Evolutionary conservation across 2,797 vertebrate species (phyloP).

Genomic region (Discoglossus pictus): DNA sequence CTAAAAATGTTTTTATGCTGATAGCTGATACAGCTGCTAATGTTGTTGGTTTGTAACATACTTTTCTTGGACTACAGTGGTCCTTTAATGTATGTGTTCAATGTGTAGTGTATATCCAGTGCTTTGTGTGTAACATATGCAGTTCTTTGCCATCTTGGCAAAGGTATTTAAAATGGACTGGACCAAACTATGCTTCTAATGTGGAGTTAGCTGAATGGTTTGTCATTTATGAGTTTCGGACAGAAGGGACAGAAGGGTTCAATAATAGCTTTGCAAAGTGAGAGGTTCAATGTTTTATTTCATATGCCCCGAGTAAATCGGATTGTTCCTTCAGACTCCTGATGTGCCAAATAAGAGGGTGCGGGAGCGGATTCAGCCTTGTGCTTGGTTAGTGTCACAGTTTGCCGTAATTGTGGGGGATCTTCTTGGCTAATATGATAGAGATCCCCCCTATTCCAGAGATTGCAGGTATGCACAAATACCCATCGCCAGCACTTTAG

Average conservation of each 20-base stretch:
- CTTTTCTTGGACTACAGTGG: too few species aligned
- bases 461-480: conserved; percentile 8
- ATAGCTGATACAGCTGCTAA: too few species aligned
- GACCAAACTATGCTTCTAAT: background rate
- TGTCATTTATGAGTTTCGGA: background rate
- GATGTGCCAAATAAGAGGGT: conserved; percentile 21
- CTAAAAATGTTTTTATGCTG: too few species aligned
- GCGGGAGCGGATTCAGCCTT: background rate
- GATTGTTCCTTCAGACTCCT: background rate
- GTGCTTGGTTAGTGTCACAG: conserved; percentile 10
- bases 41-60: too few species aligned
- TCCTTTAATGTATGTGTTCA: too few species aligned
- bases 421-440: background rate
- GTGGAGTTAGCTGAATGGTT: conserved; percentile 2
- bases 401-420: background rate
- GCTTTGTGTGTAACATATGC: background rate
- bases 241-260: background rate
- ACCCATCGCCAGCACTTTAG: conserved; percentile 35
- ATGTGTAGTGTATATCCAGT: background rate
- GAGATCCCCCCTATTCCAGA: background rate
- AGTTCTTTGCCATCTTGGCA: conserved; percentile 8
- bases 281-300: conserved; percentile 16
- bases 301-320: conserved; percentile 1
- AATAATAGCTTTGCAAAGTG: conserved; percentile 3
- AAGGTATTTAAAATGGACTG: conserved; percentile 7